These are phyloP conservation scores for Drosophila seguyi DNA, from an alignment of 1,140 invertebrate genomes.

Conservation along the genomic window DNA sequence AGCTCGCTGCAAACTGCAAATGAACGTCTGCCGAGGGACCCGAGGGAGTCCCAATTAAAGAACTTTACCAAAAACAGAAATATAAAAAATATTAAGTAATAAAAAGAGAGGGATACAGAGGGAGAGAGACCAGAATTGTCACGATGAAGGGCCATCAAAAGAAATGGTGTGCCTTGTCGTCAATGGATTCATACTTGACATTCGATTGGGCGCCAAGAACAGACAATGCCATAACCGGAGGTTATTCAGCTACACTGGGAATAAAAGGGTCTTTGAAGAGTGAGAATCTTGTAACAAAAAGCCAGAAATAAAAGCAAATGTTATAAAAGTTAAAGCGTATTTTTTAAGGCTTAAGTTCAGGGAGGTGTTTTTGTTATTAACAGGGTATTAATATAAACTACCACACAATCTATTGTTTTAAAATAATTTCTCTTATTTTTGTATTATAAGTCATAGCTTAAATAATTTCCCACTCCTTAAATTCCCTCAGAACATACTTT, in stretches of 20 bases:
- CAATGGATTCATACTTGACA: conserved; percentile 82
- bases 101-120: conserved; percentile 27
- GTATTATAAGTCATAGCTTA: not conserved
- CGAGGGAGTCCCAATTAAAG: conserved; percentile 51
- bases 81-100: conserved; percentile 62
- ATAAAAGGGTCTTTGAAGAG: not conserved
- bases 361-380: too few relatives aligned
- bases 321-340: not conserved
- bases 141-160: conserved; percentile 64
- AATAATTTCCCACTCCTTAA: not conserved
- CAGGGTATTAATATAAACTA: not conserved
- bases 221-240: conserved; percentile 7
- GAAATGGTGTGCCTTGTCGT: conserved; percentile 64
- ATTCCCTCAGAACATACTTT: not conserved
- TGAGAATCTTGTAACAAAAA: not conserved
- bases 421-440: not conserved
- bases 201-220: conserved; percentile 68
- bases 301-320: not conserved
- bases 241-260: not conserved
- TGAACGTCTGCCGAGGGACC: conserved; percentile 27
- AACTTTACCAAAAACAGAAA: conserved; percentile 56
- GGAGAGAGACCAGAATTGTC: conserved; percentile 31
- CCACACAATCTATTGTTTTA: not conserved
- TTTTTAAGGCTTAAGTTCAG: too few relatives aligned
- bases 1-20: conserved; percentile 50